Evolutionary conservation across 92 coral and sea anemone genomes (phyloP), one percentile per base, ranked within the genome.

Genomic region (Epizoanthus fatuus): DNA sequence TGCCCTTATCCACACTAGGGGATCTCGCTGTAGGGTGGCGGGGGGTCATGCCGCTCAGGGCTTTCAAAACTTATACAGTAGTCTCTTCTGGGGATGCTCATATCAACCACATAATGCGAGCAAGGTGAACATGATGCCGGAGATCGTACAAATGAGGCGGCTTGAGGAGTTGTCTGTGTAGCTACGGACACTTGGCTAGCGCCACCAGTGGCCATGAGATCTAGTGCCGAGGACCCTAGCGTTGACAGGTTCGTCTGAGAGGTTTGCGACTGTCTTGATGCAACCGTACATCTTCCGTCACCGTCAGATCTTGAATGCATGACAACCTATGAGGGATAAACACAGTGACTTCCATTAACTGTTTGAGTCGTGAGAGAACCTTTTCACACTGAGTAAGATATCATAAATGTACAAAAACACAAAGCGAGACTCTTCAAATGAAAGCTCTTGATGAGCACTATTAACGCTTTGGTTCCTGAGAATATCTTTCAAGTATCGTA

Each of bases 251-350:
- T 91, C 12, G 96, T 94, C 84, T 94, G 98, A 9, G 98, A 94
- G 52, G 98, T 94, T 77, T 94, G 98, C 20, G 98, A 94, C 85
- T 94, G 98, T 72, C 91, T 89, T 7, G 98, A 94, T 14, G 89
- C 81, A 47, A 93, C 93, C 49, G 90, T 90, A 49, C 94, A 92
- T 59, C 93, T 92, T 16, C 98, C 98, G 69, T 94, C 98, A 15
- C 98, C 98, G 58, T 94, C 98, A 20, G 87, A 94, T 47, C 98
- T 86, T 69, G 98, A 94, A 70, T 93, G 93, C 55, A 89, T 88
- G 6, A 86, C 49, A 22, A 91, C 84, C 88, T 91, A 75, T 59
- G 58, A 80, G 7, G 47, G 47, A 42, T 55, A 20, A 7, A 63
- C 32, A 49, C 53, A 49, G 53, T 8, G 11, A 49, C 53, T 49